Evolutionary conservation across 1,140 invertebrate species (phyloP).

Genomic region (Metaphire vulgaris): DNA sequence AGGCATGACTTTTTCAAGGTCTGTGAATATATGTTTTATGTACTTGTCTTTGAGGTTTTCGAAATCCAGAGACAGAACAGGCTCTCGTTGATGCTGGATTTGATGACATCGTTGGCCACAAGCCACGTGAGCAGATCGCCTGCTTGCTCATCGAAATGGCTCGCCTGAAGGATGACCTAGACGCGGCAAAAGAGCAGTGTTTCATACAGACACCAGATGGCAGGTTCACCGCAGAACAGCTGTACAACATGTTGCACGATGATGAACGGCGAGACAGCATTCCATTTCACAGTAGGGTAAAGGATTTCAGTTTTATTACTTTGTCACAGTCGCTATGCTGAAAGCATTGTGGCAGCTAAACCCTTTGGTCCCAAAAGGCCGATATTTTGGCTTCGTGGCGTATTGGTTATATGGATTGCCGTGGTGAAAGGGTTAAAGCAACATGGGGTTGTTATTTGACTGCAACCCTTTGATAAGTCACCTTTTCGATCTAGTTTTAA

Average conservation of each 20-base stretch:
- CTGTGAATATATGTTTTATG: too few relatives aligned
- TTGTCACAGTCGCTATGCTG: too few relatives aligned
- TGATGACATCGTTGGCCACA: background rate
- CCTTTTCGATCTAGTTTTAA: too few relatives aligned
- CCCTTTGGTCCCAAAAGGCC: too few relatives aligned
- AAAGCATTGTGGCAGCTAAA: too few relatives aligned
- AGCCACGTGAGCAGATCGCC: background rate
- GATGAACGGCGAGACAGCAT: background rate
- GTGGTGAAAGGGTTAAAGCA: too few relatives aligned
- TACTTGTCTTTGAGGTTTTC: background rate
- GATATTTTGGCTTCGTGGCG: too few relatives aligned
- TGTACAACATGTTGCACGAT: background rate
- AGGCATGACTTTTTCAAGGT: too few relatives aligned
- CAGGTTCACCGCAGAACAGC: background rate
- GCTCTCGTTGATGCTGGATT: background rate
- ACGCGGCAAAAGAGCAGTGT: background rate
- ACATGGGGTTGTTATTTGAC: too few relatives aligned
- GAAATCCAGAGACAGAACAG: background rate
- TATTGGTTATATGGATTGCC: too few relatives aligned
- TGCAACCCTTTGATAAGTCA: too few relatives aligned
- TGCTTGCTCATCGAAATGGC: background rate
- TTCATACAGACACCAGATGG: conserved; percentile 2
- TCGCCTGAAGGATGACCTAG: background rate
- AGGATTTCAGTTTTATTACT: background rate
- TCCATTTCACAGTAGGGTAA: background rate